Base-by-base conservation (phyloP, 1,140 invertebrate genomes). In the Sarcophaga bullata region DNA sequence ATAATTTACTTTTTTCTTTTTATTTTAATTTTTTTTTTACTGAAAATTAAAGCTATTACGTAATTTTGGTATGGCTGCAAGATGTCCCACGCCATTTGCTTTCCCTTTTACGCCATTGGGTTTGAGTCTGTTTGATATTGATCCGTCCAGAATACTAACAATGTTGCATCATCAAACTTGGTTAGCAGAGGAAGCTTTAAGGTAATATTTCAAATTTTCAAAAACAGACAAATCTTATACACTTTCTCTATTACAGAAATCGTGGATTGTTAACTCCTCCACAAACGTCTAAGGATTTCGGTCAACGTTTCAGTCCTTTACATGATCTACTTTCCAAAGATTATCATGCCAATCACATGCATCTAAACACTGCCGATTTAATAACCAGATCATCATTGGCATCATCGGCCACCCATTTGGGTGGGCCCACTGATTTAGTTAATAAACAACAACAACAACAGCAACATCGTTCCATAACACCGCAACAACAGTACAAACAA, bases 71-170 rank as follows among this genome's bases (percentile, higher is more conserved):
- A 72, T 80, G 49, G 73, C 84, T 4, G 46, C 76, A 13, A 86
- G 88, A 13, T 90, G 89, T 80, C 89, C 88, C 19, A 87, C 88
- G 10, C 89, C 89, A 47, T 90, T 90, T 75, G 85, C 87, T 81
- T 89, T 90, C 80, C 89, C 89, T n/a, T 90, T 90, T 54, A 87
- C 87, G 80, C 88, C 89, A 10, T 84, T 90, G 78, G 89, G 89
- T 17, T 82, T 90, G 82, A 87, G 87, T 85, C 84, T 90, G 76
- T 90, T 90, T 84, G 89, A 90, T 84, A 87, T 89, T 37, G 89
- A 90, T 90, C 89, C 89, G 87, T 90, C 88, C 89, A 88, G 88
- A 89, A 90, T 90, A 62, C 84, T 90, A 80, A 86, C 85, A 84
- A 86, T 90, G 80, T 83, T 90, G 48, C 89, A 90, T 78, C 89